Conservation (phyloP, 2,888 invertebrate species). For the Drosophila rellima region DNA sequence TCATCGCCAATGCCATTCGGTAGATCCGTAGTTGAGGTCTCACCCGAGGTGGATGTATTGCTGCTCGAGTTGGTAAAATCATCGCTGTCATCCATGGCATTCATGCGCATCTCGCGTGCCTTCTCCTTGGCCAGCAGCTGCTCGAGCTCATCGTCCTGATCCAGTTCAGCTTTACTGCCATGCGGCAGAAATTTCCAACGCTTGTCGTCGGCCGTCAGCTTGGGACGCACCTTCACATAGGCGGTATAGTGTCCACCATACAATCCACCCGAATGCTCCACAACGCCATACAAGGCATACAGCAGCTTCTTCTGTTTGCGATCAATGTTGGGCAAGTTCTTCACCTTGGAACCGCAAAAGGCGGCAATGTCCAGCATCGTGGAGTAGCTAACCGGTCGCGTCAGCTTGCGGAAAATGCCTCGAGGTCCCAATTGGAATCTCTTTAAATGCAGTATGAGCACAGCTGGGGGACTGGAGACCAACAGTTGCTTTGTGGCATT, state of each 20-base stretch:
- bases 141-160: conserved; percentile 86
- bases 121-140: conserved; percentile 84
- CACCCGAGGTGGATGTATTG: conserved; percentile 65
- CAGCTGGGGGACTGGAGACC: conserved; percentile 95
- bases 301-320: conserved; percentile 90
- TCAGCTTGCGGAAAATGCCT: conserved; percentile 92
- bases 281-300: conserved; percentile 97
- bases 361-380: conserved; percentile 94
- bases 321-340: conserved; percentile 88
- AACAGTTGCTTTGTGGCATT: conserved; percentile 94
- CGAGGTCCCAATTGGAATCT: conserved; percentile 94
- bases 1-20: conserved; percentile 28
- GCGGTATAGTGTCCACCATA: conserved; percentile 95
- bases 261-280: conserved; percentile 97
- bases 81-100: conserved; percentile 85
- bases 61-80: conserved; percentile 88
- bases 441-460: conserved; percentile 97
- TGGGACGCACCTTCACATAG: conserved; percentile 94
- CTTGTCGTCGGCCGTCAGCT: conserved; percentile 88
- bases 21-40: conserved; percentile 31
- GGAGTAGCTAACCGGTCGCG: conserved; percentile 95
- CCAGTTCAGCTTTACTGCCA: conserved; percentile 87
- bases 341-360: conserved; percentile 91
- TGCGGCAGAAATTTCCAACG: conserved; percentile 91
- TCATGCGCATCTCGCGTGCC: conserved; percentile 83